Percentiles rank a stretch among this genome's conserved stretches.
phyloP scores from a whole-genome alignment of 2,113 vertebrate genomes.

The Prinia subflava region DNA sequence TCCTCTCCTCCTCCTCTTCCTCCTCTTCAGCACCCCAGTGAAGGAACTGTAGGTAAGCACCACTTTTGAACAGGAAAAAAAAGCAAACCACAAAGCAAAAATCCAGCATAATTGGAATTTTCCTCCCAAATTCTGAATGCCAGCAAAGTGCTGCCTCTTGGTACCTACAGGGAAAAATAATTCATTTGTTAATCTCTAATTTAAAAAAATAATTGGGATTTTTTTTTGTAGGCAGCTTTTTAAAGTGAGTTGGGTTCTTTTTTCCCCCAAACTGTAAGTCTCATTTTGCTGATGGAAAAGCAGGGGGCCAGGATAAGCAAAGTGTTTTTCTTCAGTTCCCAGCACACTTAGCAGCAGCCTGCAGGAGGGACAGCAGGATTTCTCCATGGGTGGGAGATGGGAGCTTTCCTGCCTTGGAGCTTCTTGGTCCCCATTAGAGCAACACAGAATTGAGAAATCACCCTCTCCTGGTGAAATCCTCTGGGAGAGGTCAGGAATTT shows the following conservation, averaged over 20 bases:
- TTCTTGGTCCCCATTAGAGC: background rate
- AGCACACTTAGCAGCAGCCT: background rate
- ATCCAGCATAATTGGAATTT: background rate
- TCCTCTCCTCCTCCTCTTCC: background rate
- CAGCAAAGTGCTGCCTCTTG: background rate
- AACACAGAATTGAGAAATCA: background rate
- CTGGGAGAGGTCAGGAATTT: background rate
- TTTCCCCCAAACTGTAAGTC: background rate
- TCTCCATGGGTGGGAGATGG: background rate
- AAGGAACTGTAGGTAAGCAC: background rate
- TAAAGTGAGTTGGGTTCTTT: background rate
- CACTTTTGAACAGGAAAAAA: background rate
- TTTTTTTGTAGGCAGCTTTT: background rate
- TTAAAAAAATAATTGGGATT: background rate
- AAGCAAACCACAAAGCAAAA: background rate
- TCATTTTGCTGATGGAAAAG: background rate
- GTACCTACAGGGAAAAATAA: background rate
- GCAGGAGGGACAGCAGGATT: background rate
- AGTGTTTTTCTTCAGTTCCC: background rate
- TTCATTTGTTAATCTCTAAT: background rate
- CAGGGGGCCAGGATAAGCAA: background rate
- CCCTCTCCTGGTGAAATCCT: background rate
- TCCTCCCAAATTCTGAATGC: background rate
- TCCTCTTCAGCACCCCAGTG: background rate
- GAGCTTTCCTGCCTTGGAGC: background rate